Evolutionary conservation across 2,797 vertebrate species (phyloP), one percentile per base, ranked within the genome.

Genomic region (Sciurus vulgaris): DNA sequence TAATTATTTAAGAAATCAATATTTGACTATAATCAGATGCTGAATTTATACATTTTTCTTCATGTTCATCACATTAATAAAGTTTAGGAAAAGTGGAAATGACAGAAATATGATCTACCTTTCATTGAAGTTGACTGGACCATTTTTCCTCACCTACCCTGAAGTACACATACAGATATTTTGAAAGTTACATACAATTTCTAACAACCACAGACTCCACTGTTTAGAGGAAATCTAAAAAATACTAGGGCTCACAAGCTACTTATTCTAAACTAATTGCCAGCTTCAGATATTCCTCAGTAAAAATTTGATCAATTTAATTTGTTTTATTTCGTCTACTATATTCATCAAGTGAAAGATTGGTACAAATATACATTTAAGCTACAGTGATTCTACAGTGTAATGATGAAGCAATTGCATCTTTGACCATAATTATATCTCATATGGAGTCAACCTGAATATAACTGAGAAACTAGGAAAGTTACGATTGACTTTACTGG

Each of bases 401-500:
- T 54, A 79, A 97, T 83, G 56, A 93, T 72, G 88, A 95, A 90
- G 69, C 26, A 84, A 49, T 59, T 70, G 41, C 94, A 88, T 63
- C 22, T 33, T 91, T 97, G 93, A 65, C 30, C 41, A 59, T 92
- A 91, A 96, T 93, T 96, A 38, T 83, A 92, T 89, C 81, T 95
- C 22, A 83, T 47, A 56, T 33, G 28, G 18, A 89, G 96, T 95
- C 95, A 96, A 89, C 72, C 65, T 92, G 83, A 96, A 96, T 95
- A 92, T 89, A 95, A 89, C 82, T 81, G 79, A 91, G 56, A 92
- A 96, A 81, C 47, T 94, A 38, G 74, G 83, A 95, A 96, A 86
- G 84, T 87, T 96, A 91, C 76, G 96, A 93, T 82, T 94, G 86
- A 35, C 76, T 96, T 96, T 92, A 87, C 81, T 94, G 96, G 95